Conservation (phyloP, 2,113 vertebrate species). For the Hylia prasina region DNA sequence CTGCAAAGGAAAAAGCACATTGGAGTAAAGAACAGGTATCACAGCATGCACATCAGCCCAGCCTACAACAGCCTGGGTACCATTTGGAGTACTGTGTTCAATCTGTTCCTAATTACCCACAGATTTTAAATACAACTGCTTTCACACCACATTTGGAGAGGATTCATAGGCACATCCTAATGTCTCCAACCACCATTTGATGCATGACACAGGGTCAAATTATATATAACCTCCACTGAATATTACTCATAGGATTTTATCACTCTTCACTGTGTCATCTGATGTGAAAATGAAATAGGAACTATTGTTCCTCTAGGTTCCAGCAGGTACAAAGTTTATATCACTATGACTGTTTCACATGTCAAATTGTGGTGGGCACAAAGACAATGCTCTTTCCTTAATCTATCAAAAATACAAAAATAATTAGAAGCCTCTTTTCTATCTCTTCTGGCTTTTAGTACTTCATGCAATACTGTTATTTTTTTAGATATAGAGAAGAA, state of each 20-base stretch:
- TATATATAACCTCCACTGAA: not conserved
- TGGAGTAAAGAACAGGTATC: not conserved
- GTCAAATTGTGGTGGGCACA: not conserved
- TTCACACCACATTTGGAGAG: not conserved
- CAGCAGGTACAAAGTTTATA: not conserved
- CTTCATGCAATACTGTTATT: not conserved
- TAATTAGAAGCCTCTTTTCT: not conserved
- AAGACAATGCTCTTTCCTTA: not conserved
- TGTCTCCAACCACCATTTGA: not conserved
- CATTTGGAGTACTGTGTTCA: not conserved
- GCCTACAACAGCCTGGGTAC: not conserved
- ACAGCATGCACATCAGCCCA: not conserved
- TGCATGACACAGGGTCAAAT: not conserved
- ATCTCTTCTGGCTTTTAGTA: not conserved
- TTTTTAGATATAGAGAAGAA: not conserved
- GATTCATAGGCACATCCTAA: not conserved
- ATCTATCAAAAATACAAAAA: not conserved
- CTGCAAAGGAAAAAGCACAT: slow-evolving; percentile 68
- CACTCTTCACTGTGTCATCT: not conserved
- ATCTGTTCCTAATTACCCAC: not conserved
- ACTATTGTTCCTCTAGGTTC: not conserved
- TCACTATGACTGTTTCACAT: not conserved
- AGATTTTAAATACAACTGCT: not conserved
- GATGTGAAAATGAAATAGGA: not conserved
- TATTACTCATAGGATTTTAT: not conserved